phyloP scores from a whole-genome alignment of 2,888 invertebrate species.

The Orgyia antiqua region DNA sequence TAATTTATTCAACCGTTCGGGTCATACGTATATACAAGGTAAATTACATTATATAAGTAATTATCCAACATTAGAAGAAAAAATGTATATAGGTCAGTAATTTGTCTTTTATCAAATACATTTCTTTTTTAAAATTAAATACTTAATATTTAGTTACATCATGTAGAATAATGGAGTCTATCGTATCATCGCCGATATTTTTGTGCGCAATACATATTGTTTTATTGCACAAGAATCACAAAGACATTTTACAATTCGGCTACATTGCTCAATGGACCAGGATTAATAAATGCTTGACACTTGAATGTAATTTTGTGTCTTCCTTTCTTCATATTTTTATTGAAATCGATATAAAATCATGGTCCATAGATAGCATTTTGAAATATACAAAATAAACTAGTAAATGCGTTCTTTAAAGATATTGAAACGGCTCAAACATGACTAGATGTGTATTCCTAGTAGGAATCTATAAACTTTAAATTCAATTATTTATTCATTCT shows the following conservation, averaged over 20 bases:
- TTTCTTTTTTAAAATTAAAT: conserved; percentile 34
- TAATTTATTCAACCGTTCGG: conserved; percentile 53
- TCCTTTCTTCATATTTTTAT: conserved; percentile 9
- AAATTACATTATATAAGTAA: conserved; percentile 56
- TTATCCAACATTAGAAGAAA: conserved; percentile 60
- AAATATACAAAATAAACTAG: conserved; percentile 13
- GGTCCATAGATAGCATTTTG: conserved; percentile 20
- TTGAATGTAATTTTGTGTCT: conserved; percentile 7
- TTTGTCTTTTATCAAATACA: conserved; percentile 42
- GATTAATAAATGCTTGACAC: conserved; percentile 16
- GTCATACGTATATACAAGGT: conserved; percentile 76
- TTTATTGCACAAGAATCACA: conserved; percentile 28
- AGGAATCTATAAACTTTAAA: conserved; percentile 6
- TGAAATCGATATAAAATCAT: conserved; percentile 14
- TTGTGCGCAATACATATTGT: conserved; percentile 57
- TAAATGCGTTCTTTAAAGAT: conserved; percentile 28
- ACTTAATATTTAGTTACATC: conserved; percentile 27
- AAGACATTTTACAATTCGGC: conserved; percentile 4
- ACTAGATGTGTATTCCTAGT: not conserved
- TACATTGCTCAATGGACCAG: conserved; percentile 23
- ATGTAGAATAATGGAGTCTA: conserved; percentile 60
- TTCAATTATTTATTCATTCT: not conserved
- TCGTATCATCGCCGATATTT: conserved; percentile 48
- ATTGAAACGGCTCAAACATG: conserved; percentile 51
- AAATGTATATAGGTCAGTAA: conserved; percentile 52